These are phyloP conservation scores for Hippotragus niger DNA, from an alignment of 2,113 vertebrate species.

Conservation along the genomic window DNA sequence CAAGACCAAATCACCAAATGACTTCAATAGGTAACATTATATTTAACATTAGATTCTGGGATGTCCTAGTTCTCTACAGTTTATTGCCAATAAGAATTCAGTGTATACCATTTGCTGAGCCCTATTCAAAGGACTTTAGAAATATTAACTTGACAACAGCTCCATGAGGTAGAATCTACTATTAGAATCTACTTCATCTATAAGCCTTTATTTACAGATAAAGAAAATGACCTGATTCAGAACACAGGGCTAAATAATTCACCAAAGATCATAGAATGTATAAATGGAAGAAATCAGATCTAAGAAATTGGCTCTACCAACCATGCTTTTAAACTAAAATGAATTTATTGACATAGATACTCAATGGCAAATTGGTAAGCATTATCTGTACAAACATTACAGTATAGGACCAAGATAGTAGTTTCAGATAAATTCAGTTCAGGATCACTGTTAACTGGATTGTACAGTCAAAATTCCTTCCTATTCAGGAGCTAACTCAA, in stretches of 20 bases:
- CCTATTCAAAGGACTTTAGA: background rate
- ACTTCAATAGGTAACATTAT: background rate
- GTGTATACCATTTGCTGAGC: background rate
- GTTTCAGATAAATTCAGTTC: background rate
- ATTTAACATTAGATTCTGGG: background rate
- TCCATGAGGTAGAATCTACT: background rate
- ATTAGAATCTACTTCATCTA: background rate
- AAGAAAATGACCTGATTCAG: background rate
- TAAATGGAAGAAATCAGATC: background rate
- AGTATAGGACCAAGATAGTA: background rate
- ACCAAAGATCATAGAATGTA: background rate
- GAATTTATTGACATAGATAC: background rate
- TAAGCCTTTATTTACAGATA: background rate
- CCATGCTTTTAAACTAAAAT: background rate
- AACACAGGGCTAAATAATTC: background rate
- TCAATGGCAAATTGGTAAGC: background rate
- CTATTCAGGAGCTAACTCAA: background rate
- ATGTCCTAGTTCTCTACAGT: background rate
- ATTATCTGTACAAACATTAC: background rate
- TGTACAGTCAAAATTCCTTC: background rate
- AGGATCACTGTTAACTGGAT: background rate
- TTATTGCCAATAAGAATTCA: background rate
- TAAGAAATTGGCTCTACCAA: background rate
- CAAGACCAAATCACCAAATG: background rate
- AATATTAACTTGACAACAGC: background rate